Conservation (phyloP, 2,113 vertebrate species). For the Ophthalmolycus amberensis region DNA sequence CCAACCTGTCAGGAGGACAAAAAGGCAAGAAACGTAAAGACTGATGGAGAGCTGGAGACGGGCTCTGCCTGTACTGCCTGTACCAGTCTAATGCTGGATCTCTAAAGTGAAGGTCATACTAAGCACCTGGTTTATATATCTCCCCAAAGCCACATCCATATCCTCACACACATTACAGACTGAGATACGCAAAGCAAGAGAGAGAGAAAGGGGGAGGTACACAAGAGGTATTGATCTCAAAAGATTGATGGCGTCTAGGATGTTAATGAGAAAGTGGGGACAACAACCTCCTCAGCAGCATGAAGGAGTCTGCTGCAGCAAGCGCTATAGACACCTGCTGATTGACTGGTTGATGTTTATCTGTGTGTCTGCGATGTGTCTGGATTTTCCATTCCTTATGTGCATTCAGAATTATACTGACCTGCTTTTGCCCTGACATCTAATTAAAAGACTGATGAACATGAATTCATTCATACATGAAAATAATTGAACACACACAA, state of each 20-base stretch:
- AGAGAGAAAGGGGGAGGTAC: background rate
- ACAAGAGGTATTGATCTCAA: slow-evolving; percentile 61
- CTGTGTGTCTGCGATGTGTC: background rate
- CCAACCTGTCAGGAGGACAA: slow-evolving; percentile 6
- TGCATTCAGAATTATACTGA: slow-evolving; percentile 1
- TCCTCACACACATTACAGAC: slow-evolving; percentile 20
- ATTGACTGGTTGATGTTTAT: background rate
- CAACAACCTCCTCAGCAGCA: slow-evolving; percentile 41
- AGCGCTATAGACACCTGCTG: slow-evolving; percentile 22
- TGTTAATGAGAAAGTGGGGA: slow-evolving; percentile 57
- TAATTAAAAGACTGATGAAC: slow-evolving; percentile 20
- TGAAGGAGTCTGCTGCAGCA: slow-evolving; percentile 21
- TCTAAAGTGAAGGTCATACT: slow-evolving; percentile 15
- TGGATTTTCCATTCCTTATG: background rate
- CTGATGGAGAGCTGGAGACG: background rate
- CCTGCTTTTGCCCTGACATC: background rate
- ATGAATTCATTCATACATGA: background rate
- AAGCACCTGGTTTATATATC: slow-evolving; percentile 5
- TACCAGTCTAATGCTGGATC: background rate
- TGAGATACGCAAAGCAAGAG: slow-evolving; percentile 13
- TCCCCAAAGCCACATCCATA: slow-evolving; percentile 15
- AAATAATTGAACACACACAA: background rate
- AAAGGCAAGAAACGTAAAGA: slow-evolving; percentile 7
- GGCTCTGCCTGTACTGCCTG: slow-evolving; percentile 5
- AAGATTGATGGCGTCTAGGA: slow-evolving; percentile 59